Evolutionary conservation across 2,888 invertebrate species (phyloP).

Genomic region (Nymphalis polychloros): DNA sequence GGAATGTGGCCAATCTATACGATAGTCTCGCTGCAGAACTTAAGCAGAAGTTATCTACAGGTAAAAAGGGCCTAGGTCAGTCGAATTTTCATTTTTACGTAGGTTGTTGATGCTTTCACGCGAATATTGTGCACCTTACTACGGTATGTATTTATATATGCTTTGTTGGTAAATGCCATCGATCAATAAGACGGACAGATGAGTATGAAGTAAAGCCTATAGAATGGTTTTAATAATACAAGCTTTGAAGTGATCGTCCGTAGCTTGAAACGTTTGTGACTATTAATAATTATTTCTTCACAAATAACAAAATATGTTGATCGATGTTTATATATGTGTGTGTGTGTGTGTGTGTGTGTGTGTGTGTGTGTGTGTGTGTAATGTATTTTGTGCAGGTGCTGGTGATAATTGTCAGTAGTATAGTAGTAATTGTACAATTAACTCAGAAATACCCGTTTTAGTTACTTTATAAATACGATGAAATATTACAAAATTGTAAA

Average conservation of each 20-base stretch:
- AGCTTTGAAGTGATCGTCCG: no score
- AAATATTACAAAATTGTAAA: no score
- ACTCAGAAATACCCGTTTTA: not conserved
- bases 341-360: not conserved
- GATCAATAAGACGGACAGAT: not conserved
- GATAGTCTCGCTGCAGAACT: conserved; percentile 96
- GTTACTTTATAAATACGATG: no score
- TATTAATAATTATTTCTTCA: not conserved
- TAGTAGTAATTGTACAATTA: not conserved
- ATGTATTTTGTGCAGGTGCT: not conserved
- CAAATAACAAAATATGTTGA: not conserved
- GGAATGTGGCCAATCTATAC: conserved; percentile 88
- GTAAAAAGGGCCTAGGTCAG: conserved; percentile 79
- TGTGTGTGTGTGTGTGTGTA: not conserved
- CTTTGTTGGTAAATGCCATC: not conserved
- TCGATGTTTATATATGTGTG: not conserved
- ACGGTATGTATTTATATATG: conserved; percentile 27
- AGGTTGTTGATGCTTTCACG: conserved; percentile 44
- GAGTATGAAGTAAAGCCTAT: no score
- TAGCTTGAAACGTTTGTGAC: no score
- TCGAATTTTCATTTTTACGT: conserved; percentile 54
- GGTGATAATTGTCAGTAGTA: not conserved
- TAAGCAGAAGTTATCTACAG: conserved; percentile 83
- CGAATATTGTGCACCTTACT: conserved; percentile 31
- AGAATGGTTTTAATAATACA: no score